Base-by-base conservation (phyloP, 1,140 invertebrate species). In the Pseudomyrmex sp. region DNA sequence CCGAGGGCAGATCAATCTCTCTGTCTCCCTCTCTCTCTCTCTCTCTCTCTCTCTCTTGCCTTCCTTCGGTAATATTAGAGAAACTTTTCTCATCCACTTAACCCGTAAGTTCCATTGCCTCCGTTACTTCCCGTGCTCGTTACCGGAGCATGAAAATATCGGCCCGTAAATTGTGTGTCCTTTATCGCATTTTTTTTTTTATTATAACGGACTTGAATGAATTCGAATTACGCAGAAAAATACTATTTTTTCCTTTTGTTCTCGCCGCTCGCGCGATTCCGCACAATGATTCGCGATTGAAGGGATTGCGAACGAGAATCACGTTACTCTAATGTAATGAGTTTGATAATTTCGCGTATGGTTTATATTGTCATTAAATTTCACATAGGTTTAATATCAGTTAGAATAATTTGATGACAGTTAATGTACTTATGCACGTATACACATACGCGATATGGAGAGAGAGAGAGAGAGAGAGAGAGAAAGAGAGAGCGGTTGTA, bases 71-170 rank as follows among this genome's bases (percentile, higher is more conserved):
- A 52, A 70, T 88, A 88, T 88, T 88, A 88, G 77, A 52, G 72
- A 88, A 88, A 88, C 87, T 88, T 88, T 88, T 85, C 87, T 88
- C 87, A 88, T 88, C 86, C 87, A 88, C 86, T 88, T 88, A 88
- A 88, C 83, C 68, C 77, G 26, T 61, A 83, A 88, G 85, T 88
- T 85, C 75, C 68, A 82, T 82, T 83, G 68, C 82, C 48, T 52
- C 74, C 18, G 85, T 61, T 83, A 87, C 86, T 83, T 77, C 44
- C 56, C 35, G 35, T 66, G 56, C 66, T 77, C 23, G 80, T 87
- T 84, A 83, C 52, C 20, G 56, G 52, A 75, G 74, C 83, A 80
- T 58, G 62, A 70, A 62, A 69, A 83, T 87, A 88, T 88, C 85
- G 73, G 73, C 54, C 72, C 79, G 84, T 88, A 88, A 88, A 70